phyloP scores from a whole-genome alignment of 2,888 invertebrate species.

The Habroteleia sp. region DNA sequence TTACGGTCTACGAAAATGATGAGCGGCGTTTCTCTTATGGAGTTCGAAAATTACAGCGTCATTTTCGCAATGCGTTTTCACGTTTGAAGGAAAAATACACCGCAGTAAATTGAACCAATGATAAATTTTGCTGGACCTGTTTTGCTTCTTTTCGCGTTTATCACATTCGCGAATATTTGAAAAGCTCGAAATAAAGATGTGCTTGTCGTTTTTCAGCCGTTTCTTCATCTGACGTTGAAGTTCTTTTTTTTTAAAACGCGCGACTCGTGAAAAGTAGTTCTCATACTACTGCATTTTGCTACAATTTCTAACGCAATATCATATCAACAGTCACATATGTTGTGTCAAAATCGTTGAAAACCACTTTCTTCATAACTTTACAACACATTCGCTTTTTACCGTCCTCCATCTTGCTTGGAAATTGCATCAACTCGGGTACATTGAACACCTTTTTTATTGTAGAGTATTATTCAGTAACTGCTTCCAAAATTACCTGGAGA shows the following conservation, averaged over 20 bases:
- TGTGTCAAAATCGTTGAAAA: conserved; percentile 45
- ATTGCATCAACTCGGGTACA: conserved; percentile 45
- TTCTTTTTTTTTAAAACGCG: conserved; percentile 9
- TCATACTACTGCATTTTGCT: conserved; percentile 28
- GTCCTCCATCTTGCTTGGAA: conserved; percentile 42
- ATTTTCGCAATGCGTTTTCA: conserved; percentile 44
- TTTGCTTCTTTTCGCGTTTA: conserved; percentile 13
- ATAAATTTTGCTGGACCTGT: conserved; percentile 22
- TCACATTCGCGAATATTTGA: conserved; percentile 12
- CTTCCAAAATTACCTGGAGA: conserved; percentile 31
- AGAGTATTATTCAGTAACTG: background rate
- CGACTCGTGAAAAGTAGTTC: conserved; percentile 4
- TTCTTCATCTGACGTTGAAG: conserved; percentile 1
- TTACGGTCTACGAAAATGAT: conserved; percentile 50
- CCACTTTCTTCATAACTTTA: conserved; percentile 55
- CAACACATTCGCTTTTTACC: conserved; percentile 39
- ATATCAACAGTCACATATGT: conserved; percentile 44
- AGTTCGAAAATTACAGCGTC: conserved; percentile 33
- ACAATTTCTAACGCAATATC: conserved; percentile 47
- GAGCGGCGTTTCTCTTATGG: conserved; percentile 27
- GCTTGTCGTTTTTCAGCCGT: background rate
- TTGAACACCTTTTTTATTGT: conserved; percentile 23
- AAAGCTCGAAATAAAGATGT: conserved; percentile 1
- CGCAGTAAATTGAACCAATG: conserved; percentile 22
- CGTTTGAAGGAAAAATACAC: conserved; percentile 29